Evolutionary conservation across 1,140 invertebrate species (phyloP).

Genomic region (Carposina sasakii): DNA sequence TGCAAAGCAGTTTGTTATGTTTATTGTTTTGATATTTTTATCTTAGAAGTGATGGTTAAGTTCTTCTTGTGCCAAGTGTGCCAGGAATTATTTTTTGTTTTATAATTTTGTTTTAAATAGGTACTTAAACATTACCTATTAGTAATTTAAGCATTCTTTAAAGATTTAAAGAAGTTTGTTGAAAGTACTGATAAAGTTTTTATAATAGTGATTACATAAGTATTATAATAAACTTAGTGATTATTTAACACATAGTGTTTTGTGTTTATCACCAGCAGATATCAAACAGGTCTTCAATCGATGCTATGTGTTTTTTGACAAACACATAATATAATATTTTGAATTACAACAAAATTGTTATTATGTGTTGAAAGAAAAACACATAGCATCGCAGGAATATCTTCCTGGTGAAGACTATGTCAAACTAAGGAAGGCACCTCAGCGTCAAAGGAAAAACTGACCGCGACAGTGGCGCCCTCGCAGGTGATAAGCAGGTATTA

Average conservation of each 20-base stretch:
- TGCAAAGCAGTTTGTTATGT: background rate
- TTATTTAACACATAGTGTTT: conserved; percentile 13
- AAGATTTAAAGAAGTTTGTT: too few species aligned
- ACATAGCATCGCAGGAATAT: conserved; percentile 13
- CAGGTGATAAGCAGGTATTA: conserved; percentile 3
- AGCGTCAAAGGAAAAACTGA: background rate
- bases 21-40: too few species aligned
- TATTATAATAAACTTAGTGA: background rate
- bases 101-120: too few species aligned
- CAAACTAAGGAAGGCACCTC: background rate
- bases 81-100: too few species aligned
- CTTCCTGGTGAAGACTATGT: conserved; percentile 8
- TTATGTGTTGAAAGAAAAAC: conserved; percentile 4
- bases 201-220: too few species aligned
- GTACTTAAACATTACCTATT: too few species aligned
- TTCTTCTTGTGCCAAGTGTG: too few species aligned
- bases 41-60: too few species aligned
- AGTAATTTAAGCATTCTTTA: too few species aligned
- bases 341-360: conserved; percentile 1
- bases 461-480: background rate
- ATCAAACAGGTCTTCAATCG: conserved; percentile 11
- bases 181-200: too few species aligned
- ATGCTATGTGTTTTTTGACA: conserved; percentile 8
- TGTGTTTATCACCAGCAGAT: conserved; percentile 10
- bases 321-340: conserved; percentile 9